phyloP scores from a whole-genome alignment of 2,797 vertebrate genomes.

The Euphonia xanthogaster region DNA sequence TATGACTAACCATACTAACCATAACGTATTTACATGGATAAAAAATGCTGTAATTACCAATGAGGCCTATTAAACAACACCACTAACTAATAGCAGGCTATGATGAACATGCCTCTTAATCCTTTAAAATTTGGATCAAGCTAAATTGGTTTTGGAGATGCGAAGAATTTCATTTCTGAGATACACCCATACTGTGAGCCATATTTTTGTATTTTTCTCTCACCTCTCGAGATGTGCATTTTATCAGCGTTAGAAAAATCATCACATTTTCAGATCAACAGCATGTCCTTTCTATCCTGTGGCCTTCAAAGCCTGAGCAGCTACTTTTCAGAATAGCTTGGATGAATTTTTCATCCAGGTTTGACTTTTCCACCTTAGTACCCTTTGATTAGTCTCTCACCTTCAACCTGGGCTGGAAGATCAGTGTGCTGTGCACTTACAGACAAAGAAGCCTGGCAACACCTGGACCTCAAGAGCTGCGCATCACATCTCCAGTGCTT shows the following conservation, averaged over 20 bases:
- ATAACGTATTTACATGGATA: not conserved
- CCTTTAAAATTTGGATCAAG: not conserved
- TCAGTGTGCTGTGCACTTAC: fast-evolving
- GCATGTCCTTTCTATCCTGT: not conserved
- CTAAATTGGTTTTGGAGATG: not conserved
- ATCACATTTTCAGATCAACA: not conserved
- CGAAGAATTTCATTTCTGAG: not conserved
- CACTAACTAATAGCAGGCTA: not conserved
- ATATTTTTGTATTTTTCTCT: not conserved
- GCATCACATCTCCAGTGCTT: not conserved
- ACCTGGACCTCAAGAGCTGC: not conserved
- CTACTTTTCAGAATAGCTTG: not conserved
- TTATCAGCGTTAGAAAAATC: not conserved
- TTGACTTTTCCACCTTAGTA: not conserved
- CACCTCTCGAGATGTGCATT: fast-evolving
- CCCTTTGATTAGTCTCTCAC: not conserved
- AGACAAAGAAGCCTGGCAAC: not conserved
- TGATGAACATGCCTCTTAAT: not conserved
- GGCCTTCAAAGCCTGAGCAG: not conserved
- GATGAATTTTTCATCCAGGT: not conserved
- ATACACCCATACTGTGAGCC: not conserved
- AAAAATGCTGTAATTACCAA: not conserved
- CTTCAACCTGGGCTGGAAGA: not conserved
- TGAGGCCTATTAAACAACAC: not conserved
- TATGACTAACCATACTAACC: not conserved